Evolutionary conservation across 2,113 vertebrate species (phyloP).

Genomic region (Salvelinus namaycush): DNA sequence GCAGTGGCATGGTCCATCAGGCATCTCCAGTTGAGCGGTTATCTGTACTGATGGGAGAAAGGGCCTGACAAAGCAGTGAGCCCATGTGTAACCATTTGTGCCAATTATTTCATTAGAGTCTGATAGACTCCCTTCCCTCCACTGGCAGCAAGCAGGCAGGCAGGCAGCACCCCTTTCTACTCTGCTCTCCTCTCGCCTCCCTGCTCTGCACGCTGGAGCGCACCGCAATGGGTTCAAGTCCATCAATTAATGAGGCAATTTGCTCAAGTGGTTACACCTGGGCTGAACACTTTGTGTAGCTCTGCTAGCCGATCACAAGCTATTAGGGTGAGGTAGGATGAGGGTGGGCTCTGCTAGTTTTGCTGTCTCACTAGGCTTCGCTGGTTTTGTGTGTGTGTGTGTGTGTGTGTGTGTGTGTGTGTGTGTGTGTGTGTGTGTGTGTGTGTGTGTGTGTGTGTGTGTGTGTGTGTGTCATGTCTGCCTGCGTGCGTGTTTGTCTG

Average conservation of each 20-base stretch:
- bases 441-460: too few species aligned
- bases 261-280: conserved; percentile 68
- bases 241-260: conserved; percentile 72
- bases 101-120: conserved; percentile 72
- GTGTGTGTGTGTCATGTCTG: too few species aligned
- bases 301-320: conserved; percentile 63
- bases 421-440: neutral
- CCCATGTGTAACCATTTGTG: conserved; percentile 50
- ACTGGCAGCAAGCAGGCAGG: conserved; percentile 33
- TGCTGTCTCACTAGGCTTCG: conserved; percentile 9
- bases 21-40: conserved; percentile 31
- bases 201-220: conserved; percentile 11
- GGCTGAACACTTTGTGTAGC: conserved; percentile 54
- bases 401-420: neutral
- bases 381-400: neutral
- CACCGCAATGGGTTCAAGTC: conserved; percentile 62
- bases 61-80: neutral
- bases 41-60: conserved; percentile 46
- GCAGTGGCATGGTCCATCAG: conserved; percentile 53
- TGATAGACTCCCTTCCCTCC: conserved; percentile 60
- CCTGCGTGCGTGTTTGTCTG: too few species aligned
- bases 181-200: conserved; percentile 12
- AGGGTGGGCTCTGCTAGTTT: conserved; percentile 7
- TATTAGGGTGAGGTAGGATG: conserved; percentile 45
- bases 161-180: conserved; percentile 33